These are phyloP conservation scores for Drosophila watanabei DNA, from an alignment of 1,140 invertebrate genomes.

Conservation along the genomic window DNA sequence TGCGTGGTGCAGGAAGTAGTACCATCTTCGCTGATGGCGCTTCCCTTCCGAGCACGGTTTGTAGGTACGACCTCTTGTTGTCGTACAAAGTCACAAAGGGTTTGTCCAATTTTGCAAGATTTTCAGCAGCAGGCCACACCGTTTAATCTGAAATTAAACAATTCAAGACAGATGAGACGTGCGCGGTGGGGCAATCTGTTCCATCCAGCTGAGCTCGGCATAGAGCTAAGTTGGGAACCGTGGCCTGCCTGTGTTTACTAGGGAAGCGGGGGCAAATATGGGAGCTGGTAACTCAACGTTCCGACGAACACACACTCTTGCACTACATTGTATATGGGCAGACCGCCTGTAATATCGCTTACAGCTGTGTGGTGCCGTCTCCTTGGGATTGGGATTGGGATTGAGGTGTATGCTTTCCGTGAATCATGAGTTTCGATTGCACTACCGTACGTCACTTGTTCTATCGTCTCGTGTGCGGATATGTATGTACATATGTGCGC, in stretches of 20 bases:
- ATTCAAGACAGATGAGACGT: neutral
- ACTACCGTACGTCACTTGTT: slow-evolving; percentile 56
- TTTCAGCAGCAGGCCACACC: slow-evolving; percentile 61
- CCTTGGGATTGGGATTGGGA: slow-evolving; percentile 36
- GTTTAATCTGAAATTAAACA: slow-evolving; percentile 59
- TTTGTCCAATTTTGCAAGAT: slow-evolving; percentile 84
- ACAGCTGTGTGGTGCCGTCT: slow-evolving; percentile 66
- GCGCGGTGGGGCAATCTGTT: neutral
- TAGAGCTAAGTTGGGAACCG: neutral
- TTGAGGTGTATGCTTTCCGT: slow-evolving; percentile 72
- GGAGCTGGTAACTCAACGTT: slow-evolving; percentile 11
- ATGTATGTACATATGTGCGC: slow-evolving; percentile 28
- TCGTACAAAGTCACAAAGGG: slow-evolving; percentile 84
- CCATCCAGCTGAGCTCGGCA: slow-evolving; percentile 11
- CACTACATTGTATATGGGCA: slow-evolving; percentile 24
- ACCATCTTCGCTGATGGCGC: slow-evolving; percentile 85
- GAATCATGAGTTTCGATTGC: slow-evolving; percentile 76
- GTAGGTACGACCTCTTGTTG: slow-evolving; percentile 83
- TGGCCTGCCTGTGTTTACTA: slow-evolving; percentile 16
- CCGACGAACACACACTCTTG: slow-evolving; percentile 28
- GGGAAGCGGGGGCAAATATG: slow-evolving; percentile 1
- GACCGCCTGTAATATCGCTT: slow-evolving; percentile 25
- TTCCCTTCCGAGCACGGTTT: slow-evolving; percentile 76
- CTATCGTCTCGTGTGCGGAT: slow-evolving; percentile 45
- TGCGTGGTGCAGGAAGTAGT: slow-evolving; percentile 80